Evolutionary conservation across 2,797 vertebrate species (phyloP).

Genomic region (Siniperca undulata): DNA sequence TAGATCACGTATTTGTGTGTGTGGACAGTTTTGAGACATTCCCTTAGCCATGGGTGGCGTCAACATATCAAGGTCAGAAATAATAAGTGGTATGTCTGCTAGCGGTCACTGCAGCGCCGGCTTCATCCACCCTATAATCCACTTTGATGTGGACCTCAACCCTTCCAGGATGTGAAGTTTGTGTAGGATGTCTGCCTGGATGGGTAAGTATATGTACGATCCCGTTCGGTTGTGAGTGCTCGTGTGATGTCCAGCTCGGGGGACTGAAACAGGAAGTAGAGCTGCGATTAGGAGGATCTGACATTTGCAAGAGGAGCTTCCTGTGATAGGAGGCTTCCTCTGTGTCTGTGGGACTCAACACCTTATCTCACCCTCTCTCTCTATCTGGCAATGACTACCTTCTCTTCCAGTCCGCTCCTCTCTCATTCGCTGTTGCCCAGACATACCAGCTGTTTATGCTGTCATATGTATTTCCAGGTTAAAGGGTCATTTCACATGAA

Average conservation of each 20-base stretch:
- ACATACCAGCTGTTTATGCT: constrained; percentile 11
- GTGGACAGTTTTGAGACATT: constrained; percentile 26
- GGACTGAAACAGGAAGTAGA: constrained; percentile 72
- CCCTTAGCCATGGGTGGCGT: constrained; percentile 45
- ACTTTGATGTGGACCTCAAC: constrained; percentile 74
- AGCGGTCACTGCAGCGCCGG: constrained; percentile 43
- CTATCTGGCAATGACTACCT: constrained; percentile 37
- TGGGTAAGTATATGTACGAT: constrained; percentile 60
- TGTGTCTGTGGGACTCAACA: constrained; percentile 67
- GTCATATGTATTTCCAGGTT: not conserved
- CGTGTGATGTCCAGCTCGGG: constrained; percentile 53
- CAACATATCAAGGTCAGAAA: constrained; percentile 61
- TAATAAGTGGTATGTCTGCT: constrained; percentile 63
- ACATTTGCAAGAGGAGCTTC: constrained; percentile 73
- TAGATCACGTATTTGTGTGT: constrained; percentile 13
- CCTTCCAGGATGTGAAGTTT: constrained; percentile 69
- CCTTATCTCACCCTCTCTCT: constrained; percentile 57
- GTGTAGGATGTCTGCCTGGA: constrained; percentile 66
- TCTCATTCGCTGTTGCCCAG: not conserved
- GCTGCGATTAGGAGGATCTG: constrained; percentile 74
- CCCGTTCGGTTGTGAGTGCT: constrained; percentile 9
- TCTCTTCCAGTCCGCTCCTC: constrained; percentile 29
- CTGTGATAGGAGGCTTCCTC: constrained; percentile 81
- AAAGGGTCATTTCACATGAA: constrained; percentile 1
- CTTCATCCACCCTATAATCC: constrained; percentile 76